These are phyloP conservation scores for Napeogenes sylphis DNA, from an alignment of 2,888 invertebrate genomes.

Conservation along the genomic window DNA sequence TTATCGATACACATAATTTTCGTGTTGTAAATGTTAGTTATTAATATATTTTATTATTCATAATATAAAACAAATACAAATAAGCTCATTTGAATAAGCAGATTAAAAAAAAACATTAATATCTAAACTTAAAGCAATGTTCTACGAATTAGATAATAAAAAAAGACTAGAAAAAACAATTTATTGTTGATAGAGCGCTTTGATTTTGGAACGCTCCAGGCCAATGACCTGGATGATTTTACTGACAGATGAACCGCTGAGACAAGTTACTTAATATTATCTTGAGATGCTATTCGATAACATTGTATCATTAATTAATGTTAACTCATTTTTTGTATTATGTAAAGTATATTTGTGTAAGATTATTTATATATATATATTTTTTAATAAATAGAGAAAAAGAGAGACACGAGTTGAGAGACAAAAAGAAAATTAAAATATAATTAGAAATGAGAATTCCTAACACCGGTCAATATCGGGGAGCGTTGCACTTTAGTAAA, in stretches of 20 bases:
- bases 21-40: no score
- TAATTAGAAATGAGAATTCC: slow-evolving; percentile 28
- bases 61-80: no score
- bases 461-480: slow-evolving; percentile 54
- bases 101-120: no score
- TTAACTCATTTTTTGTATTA: slow-evolving; percentile 9
- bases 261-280: slow-evolving; percentile 20
- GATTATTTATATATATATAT: no score
- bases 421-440: no score
- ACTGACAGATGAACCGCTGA: slow-evolving; percentile 30
- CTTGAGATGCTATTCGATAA: slow-evolving; percentile 17
- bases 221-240: slow-evolving; percentile 48
- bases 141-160: not conserved
- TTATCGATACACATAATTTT: no score
- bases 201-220: slow-evolving; percentile 34
- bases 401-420: no score
- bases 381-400: no score
- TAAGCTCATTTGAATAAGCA: no score
- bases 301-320: slow-evolving; percentile 5
- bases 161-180: not conserved
- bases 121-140: not conserved
- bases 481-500: slow-evolving; percentile 57
- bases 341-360: not conserved
- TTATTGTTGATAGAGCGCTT: slow-evolving; percentile 1
- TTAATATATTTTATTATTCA: no score